Conservation (phyloP, 2,888 invertebrate species). For the Acrocyrtus sp. region DNA sequence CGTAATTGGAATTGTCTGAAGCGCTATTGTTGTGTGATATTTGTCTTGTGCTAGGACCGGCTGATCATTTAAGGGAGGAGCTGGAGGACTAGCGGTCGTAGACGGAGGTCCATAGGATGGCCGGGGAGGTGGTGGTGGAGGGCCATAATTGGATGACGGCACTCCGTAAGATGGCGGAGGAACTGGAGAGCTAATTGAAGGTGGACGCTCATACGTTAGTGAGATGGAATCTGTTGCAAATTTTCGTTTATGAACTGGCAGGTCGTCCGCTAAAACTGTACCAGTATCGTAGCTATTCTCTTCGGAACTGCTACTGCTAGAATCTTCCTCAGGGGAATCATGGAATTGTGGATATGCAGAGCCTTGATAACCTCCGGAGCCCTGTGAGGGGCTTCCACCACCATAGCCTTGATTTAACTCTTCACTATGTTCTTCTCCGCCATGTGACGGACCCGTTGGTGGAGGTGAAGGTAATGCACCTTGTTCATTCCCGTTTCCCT, state of each 20-base stretch:
- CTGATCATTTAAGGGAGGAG: conserved; percentile 24
- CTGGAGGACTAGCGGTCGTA: conserved; percentile 21
- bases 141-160: conserved; percentile 19
- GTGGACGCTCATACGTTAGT: conserved; percentile 40
- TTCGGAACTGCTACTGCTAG: too few relatives aligned
- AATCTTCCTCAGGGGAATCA: too few relatives aligned
- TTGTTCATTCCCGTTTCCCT: neutral
- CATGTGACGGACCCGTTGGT: neutral
- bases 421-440: conserved; percentile 2
- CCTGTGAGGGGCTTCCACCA: neutral
- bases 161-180: conserved; percentile 22
- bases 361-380: too few relatives aligned
- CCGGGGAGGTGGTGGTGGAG: conserved; percentile 36
- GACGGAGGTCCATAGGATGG: neutral
- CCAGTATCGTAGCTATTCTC: too few relatives aligned
- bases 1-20: conserved; percentile 56
- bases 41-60: conserved; percentile 34
- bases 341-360: too few relatives aligned
- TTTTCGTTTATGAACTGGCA: too few relatives aligned
- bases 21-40: conserved; percentile 50
- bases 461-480: too few relatives aligned
- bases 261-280: too few relatives aligned
- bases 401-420: neutral
- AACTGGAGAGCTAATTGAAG: conserved; percentile 28
- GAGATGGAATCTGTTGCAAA: conserved; percentile 18